Base-by-base conservation (phyloP, 2,888 invertebrate genomes). In the Aproaerema taeniolella region DNA sequence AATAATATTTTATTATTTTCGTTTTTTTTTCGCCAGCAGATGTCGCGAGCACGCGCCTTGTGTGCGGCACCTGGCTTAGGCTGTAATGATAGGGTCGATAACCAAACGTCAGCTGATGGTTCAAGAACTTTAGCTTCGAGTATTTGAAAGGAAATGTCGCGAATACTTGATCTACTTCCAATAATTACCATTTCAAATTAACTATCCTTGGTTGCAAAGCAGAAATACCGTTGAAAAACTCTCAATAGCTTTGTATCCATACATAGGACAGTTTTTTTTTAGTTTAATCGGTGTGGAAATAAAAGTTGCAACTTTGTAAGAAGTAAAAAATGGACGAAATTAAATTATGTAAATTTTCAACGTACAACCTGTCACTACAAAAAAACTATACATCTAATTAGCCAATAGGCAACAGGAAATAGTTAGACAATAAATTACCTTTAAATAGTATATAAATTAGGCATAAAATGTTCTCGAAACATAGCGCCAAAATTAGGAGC, bases 21-120 rank as follows among this genome's bases (percentile, higher is more conserved):
- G 46, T 49, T 57, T 63, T 57, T 36, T 73, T 76, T 72, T 58
- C 52, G 53, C 46, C 54, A 52, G 72, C 85, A 85, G 85, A 80
- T 85, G 85, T 71, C 63, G 59, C 28, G 37, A 55, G 76, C 80
- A 79, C 83, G 82, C 77, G 82, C 80, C 73, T 56, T 66, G 60
- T 71, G 67, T 55, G 52, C 13, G 32, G 54, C 82, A 83, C 78
- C 85, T 85, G 85, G 83, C 67, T 47, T 59, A 34, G 28, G 44
- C 45, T 44, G 63, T 67, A 68, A 75, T 73, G 66, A 67, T 70
- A 72, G 67, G 66, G 68, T 62, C 53, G 51, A 55, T 55, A 53
- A 56, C 54, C 61, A 58, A 63, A 64, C 59, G 64, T 54, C 55
- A 55, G 49, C 35, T 41, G 37, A 39, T 37, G 35, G 11, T 30